Evolutionary conservation across 2,113 vertebrate species (phyloP), one percentile per base, ranked within the genome.

Genomic region (Candoia aspera): DNA sequence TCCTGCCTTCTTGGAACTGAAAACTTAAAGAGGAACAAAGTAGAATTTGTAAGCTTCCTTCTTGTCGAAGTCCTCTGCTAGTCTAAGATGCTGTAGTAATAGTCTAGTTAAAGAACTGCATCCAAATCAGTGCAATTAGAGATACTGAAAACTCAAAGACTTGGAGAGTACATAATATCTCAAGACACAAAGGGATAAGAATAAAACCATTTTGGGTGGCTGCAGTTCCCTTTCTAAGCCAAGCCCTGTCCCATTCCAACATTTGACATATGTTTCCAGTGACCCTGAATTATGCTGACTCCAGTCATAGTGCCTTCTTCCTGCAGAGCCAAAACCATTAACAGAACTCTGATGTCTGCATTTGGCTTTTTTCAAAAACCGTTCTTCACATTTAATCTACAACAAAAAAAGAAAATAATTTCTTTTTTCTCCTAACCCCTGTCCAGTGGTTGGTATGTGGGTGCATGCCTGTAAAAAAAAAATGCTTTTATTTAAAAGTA

Each of bases 291-390:
- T 94, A 93, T 86, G 91, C 94, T 94, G 90, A 95, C 93, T 92
- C 94, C 93, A 42, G 95, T 96, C 94, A 91, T 95, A 95, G 95
- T 94, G 95, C 96, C 96, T 96, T 94, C 95, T 95, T 97, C 95
- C 94, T 93, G 91, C 92, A 89, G 88, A 97, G 96, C 95, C 96
- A 96, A 95, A 96, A 96, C 95, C n/a, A 91, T 90, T 64, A 96
- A 95, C 95, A 95, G 95, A 96, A 96, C 95, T 97, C 96, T 95
- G 97, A 96, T 93, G 95, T 94, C 96, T 97, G 94, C 94, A 95
- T 93, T 95, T 92, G 95, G 95, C 90, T 93, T 92, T 91, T 94
- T 95, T 89, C 86, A 96, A 86, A 84, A 90, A 93, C 90, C 92
- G 94, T 95, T 95, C 29, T 94, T 96, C 94, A 95, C 93, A 88